Percentiles rank a stretch among this genome's conserved stretches.
Evolutionary conservation across 1,140 invertebrate species (phyloP).

Genomic region (Drosophila sproati): DNA sequence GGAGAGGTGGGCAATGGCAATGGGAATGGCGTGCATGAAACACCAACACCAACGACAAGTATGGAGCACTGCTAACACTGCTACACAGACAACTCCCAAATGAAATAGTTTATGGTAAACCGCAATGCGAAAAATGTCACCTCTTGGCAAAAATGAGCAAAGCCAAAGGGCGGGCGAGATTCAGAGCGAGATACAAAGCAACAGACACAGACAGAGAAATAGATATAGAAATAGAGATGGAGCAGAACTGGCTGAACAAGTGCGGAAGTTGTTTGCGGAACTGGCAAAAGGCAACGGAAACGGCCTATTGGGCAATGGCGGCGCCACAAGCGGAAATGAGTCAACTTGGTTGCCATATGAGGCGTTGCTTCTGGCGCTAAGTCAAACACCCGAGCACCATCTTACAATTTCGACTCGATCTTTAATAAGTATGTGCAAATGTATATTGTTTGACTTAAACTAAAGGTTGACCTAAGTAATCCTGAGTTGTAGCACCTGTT

Average conservation of each 20-base stretch:
- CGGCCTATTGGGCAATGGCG: slow-evolving; percentile 56
- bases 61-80: slow-evolving; percentile 39
- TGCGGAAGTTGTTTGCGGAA: slow-evolving; percentile 76
- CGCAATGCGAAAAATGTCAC: slow-evolving; percentile 84
- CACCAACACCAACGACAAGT: slow-evolving; percentile 5
- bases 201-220: slow-evolving; percentile 15
- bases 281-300: slow-evolving; percentile 73
- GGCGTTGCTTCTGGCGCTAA: slow-evolving; percentile 43
- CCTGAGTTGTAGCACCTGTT: slow-evolving; percentile 72
- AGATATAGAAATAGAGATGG: slow-evolving; percentile 2
- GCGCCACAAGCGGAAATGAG: slow-evolving; percentile 78
- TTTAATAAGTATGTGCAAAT: slow-evolving; percentile 29
- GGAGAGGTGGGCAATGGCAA: no score
- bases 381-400: slow-evolving; percentile 37
- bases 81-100: slow-evolving; percentile 68
- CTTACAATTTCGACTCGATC: slow-evolving; percentile 29
- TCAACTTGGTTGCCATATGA: slow-evolving; percentile 76
- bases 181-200: slow-evolving; percentile 26
- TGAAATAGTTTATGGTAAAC: slow-evolving; percentile 84
- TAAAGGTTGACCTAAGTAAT: slow-evolving; percentile 38
- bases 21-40: slow-evolving; percentile 13
- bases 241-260: slow-evolving; percentile 63
- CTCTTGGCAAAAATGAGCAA: slow-evolving; percentile 77
- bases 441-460: slow-evolving; percentile 43
- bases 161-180: slow-evolving; percentile 40